Evolutionary conservation across 1,140 invertebrate genomes (phyloP), one percentile per base, ranked within the genome.

Genomic region (Penaeus chinensis): DNA sequence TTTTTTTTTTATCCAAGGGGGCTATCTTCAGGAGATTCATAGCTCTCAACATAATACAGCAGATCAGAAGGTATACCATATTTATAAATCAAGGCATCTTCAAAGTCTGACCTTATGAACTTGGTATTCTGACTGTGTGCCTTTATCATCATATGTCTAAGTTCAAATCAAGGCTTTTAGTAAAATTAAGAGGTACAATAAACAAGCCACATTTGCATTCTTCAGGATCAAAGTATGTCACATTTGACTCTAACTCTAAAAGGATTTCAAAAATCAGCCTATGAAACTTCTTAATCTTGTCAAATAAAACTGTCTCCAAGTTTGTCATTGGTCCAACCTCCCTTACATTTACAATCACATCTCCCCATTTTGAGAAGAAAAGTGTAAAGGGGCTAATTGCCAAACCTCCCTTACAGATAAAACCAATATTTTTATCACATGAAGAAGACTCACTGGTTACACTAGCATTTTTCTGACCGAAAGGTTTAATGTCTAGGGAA

Each of bases 291-390:
- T 89, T 22, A 54, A 89, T 81, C 18, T 89, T 74, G 24, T 81
- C 77, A 10, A 87, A 60, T 3, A 76, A 54, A 60, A 20, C 47
- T 22, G 1, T 18, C 37, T n/a, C 65, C n/a, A 79, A 62, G 3
- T 62, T 19, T 20, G 22, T 18, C n/a, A 71, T 16, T 62, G 74
- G 60, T 13, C 74, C 82, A 7, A 90, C 42, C 20, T 32, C 62
- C 47, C 82, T 22, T 11, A 87, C 32, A 69, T 20, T 84, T 16
- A 90, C 47, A 4, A 71, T 61, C 22, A 90, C 83, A 82, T 89
- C 66, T 47, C 88, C 85, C 82, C 84, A 89, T 62, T 90, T 90
- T 20, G 88, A 79, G 22, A 71, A 87, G 60, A 87, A 89, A 10
- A 90, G 88, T 37, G 85, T 78, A 77, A 90, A 90, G 47, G 87